Base-by-base conservation (phyloP, 2,797 vertebrate genomes). In the Syngnathus acus region DNA sequence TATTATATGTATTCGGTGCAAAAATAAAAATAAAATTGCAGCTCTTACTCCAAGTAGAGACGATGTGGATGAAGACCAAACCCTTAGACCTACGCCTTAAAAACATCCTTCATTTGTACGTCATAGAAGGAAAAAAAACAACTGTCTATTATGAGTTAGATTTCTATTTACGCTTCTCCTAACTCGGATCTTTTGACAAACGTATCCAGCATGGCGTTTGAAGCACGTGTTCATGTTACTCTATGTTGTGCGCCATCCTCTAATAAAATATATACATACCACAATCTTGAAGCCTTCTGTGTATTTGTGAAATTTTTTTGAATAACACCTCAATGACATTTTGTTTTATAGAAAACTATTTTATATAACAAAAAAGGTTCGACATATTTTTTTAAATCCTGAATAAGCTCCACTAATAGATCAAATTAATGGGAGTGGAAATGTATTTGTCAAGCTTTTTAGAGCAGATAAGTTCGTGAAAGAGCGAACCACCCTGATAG, bases 401-500 rank as follows among this genome's bases (percentile, higher is more conserved):
- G 5, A 16, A 50, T 50, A 19, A 50, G 6, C 6, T 50, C 5
- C 5, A 50, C 47, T n/a, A 50, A 50, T 19, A 3, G 11, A 54
- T 11, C 21, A 55, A 8, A 32, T 32, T 13, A 32, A 16, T 0
- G 4, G 26, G 55, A 42, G 59, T 23, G 39, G 39, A 61, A 48
- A 63, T 64, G 16, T 55, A 53, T 63, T 60, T 67, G 75, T 1
- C 13, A 55, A 32, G 54, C 74, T 40, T 82, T 83, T 79, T 65
- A 76, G 72, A 38, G 65, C 75, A 85, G 90, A 92, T 92, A 92
- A 74, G 64, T 47, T 59, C 72, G 76, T 69, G 71, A 48, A 68
- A 71, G 58, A 75, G 68, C 71, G 69, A 62, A 57, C 80, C 76
- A 69, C 79, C 71, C 74, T 80, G 88, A 92, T 89, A 89, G 76